Evolutionary conservation across 2,888 invertebrate species (phyloP), one percentile per base, ranked within the genome.

Genomic region (Ernsta delagoae): DNA sequence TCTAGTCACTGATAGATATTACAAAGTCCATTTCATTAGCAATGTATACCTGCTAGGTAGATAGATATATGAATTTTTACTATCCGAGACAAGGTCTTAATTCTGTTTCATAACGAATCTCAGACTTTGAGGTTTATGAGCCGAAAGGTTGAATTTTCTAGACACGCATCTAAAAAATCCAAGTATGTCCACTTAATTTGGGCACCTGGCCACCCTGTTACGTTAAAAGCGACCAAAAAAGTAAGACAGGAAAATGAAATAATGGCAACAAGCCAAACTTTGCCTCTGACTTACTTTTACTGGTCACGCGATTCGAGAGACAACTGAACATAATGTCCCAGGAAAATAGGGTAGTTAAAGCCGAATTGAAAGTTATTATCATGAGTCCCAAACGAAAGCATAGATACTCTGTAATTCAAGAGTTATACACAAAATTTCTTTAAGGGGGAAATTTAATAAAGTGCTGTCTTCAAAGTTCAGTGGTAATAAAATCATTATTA

Each of bases 231-330:
- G 80, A 84, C 1, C 9, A 43, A 85, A 87, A 85, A 87, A 57
- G 16, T 62, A 62, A 67, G 68, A 84, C 82, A 85, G 75, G 83
- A 78, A 86, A 89, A 86, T 83, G 80, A 88, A 90, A 91, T 89
- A 87, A 87, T 88, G 88, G 83, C 84, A 87, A 87, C 86, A 88
- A 87, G 84, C 85, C 87, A 83, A 88, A 88, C 79, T 86, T 86
- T 83, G 77, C 77, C 78, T 82, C 79, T 90, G 89, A 90, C 83
- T 89, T 89, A 92, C 87, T 85, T 85, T 80, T 74, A 76, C 74
- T 75, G 76, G 83, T 86, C 92, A 92, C 92, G 92, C 92, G 82
- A 90, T 74, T 72, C 75, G 76, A 85, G 84, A 81, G 83, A 87
- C 86, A 86, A 79, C 80, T 79, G 77, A 82, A 84, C 83, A 85